Percentiles rank a stretch among this genome's conserved stretches.
Conservation (phyloP, 1,140 invertebrate species). For the Atta texana region DNA sequence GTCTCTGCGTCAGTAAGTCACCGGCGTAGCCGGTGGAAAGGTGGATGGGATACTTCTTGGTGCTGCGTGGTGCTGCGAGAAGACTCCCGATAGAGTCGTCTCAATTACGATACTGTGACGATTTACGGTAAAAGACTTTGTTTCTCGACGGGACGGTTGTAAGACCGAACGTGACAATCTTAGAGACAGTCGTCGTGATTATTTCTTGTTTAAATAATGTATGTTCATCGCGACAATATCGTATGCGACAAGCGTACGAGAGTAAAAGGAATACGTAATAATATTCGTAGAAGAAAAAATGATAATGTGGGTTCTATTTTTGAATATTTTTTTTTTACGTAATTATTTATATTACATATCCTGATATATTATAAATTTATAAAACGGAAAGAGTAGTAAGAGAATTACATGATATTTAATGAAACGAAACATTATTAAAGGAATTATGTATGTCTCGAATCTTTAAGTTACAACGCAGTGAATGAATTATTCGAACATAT, state of each 20-base stretch:
- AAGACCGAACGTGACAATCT: constrained; percentile 11
- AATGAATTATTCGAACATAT: constrained; percentile 5
- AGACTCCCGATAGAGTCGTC: constrained; percentile 71
- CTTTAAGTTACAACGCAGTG: background rate
- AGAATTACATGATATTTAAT: background rate
- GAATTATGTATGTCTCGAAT: background rate
- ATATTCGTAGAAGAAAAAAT: background rate
- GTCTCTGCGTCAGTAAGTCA: constrained; percentile 68
- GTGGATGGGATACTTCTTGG: constrained; percentile 67
- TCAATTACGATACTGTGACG: constrained; percentile 70
- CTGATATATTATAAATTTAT: too few relatives aligned
- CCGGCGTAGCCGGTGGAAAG: constrained; percentile 32
- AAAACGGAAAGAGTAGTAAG: background rate
- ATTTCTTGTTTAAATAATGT: background rate
- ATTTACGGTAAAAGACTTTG: constrained; percentile 70
- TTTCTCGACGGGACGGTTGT: constrained; percentile 15
- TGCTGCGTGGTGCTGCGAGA: constrained; percentile 22
- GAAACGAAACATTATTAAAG: background rate
- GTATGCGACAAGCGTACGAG: background rate
- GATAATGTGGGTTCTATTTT: too few relatives aligned
- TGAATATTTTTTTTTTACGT: too few relatives aligned
- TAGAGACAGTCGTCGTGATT: constrained; percentile 6
- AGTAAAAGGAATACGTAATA: background rate
- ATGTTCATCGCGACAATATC: background rate
- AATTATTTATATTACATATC: too few relatives aligned